These are phyloP conservation scores for Cordilura impudica DNA, from an alignment of 2,888 invertebrate genomes.

Conservation along the genomic window DNA sequence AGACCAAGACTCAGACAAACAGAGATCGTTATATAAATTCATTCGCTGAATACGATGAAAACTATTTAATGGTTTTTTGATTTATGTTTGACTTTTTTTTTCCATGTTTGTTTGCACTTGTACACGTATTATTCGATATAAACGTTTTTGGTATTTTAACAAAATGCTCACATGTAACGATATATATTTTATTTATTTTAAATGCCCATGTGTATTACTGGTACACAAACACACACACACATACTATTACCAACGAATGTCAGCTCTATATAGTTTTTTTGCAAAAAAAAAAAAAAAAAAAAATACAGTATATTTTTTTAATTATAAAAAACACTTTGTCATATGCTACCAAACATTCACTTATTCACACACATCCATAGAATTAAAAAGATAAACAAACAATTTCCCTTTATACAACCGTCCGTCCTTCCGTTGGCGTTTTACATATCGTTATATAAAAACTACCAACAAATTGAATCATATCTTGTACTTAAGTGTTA, in stretches of 20 bases:
- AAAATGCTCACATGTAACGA: not conserved
- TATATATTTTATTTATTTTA: constrained; percentile 70
- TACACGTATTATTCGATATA: constrained; percentile 19
- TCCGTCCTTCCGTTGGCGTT: not conserved
- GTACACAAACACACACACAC: too few species aligned
- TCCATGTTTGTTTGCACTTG: constrained; percentile 1
- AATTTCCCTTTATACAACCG: not conserved
- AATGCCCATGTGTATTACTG: constrained; percentile 49
- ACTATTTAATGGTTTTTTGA: constrained; percentile 61
- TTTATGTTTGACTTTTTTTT: constrained; percentile 43
- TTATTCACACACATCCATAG: not conserved
- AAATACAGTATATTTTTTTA: constrained; percentile 22
- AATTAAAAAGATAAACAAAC: not conserved
- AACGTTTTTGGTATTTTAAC: constrained; percentile 24
- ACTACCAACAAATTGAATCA: not conserved
- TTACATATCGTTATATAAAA: not conserved
- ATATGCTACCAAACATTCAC: constrained; percentile 22
- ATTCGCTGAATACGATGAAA: constrained; percentile 49
- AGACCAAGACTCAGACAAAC: not conserved
- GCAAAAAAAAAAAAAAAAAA: not conserved
- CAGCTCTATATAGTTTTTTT: constrained; percentile 12
- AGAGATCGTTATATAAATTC: constrained; percentile 41
- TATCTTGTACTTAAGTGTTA: too few species aligned
- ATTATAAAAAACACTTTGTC: constrained; percentile 24
- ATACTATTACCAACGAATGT: constrained; percentile 4